phyloP scores from a whole-genome alignment of 2,113 vertebrate species.

The Tympanuchus pallidicinctus region DNA sequence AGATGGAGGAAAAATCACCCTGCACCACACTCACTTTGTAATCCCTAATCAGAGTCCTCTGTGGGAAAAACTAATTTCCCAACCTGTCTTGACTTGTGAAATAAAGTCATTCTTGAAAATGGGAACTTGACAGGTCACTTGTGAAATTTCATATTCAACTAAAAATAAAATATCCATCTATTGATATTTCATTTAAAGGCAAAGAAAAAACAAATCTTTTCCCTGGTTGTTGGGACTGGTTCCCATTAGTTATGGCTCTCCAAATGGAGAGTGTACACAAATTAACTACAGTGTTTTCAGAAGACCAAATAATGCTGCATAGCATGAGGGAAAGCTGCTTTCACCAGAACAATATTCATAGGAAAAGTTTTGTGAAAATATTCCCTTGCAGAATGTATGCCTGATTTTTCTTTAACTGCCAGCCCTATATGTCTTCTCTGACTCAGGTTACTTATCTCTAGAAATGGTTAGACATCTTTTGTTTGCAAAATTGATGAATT shows the following conservation, averaged over 20 bases:
- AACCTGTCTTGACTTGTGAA: constrained; percentile 73
- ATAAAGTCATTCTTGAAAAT: constrained; percentile 77
- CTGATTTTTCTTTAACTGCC: not conserved
- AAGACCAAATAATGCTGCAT: not conserved
- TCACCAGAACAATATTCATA: not conserved
- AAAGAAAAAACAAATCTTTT: constrained; percentile 61
- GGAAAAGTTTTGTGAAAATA: not conserved
- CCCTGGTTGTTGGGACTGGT: not conserved
- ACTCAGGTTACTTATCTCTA: not conserved
- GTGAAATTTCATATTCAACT: constrained; percentile 75
- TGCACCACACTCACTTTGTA: constrained; percentile 32
- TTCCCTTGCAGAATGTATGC: not conserved
- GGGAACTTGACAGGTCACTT: constrained; percentile 64
- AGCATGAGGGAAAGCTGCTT: not conserved
- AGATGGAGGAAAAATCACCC: constrained; percentile 66
- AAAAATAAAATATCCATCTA: constrained; percentile 78
- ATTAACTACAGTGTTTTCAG: constrained; percentile 3
- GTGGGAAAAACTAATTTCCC: constrained; percentile 79
- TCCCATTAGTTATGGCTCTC: not conserved
- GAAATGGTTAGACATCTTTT: not conserved
- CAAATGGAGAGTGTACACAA: not conserved
- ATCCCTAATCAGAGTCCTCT: constrained; percentile 71
- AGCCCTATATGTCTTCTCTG: not conserved
- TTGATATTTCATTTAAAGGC: constrained; percentile 79
- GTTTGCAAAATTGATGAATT: not conserved